Conservation (phyloP, 2,888 invertebrate genomes). For the Strigamia transsilvanica region DNA sequence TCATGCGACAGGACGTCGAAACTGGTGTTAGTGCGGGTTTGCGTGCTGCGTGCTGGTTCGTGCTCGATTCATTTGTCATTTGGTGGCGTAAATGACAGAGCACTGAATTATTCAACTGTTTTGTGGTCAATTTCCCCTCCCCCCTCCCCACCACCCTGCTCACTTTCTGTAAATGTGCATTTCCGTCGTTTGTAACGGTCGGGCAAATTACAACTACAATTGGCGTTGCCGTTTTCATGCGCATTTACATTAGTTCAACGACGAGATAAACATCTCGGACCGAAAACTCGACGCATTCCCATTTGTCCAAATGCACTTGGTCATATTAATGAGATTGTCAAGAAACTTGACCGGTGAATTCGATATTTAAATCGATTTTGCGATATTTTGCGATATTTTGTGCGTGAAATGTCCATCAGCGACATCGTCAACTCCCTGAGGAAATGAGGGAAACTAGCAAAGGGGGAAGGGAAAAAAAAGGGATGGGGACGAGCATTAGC, state of each 20-base stretch:
- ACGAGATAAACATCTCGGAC: not conserved
- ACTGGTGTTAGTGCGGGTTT: not conserved
- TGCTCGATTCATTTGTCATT: constrained; percentile 24
- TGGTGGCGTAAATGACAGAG: constrained; percentile 6
- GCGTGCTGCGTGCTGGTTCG: constrained; percentile 17
- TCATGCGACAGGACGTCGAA: not conserved
- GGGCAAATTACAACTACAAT: not conserved
- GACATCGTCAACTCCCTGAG: not conserved
- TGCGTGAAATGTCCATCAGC: not conserved
- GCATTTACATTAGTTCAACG: too few species aligned
- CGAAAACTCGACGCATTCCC: too few species aligned
- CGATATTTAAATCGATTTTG: too few species aligned
- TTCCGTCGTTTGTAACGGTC: constrained; percentile 14
- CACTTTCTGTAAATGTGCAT: not conserved
- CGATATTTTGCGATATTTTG: too few species aligned
- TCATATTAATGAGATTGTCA: too few species aligned
- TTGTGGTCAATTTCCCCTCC: not conserved
- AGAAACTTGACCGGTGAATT: too few species aligned
- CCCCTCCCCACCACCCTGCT: not conserved
- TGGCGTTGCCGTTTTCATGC: too few species aligned
- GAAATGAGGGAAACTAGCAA: constrained; percentile 4
- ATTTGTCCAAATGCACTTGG: too few species aligned
- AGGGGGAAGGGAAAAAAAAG: not conserved
- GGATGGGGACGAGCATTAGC: not conserved
- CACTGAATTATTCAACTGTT: constrained; percentile 38